Base-by-base conservation (phyloP, 2,113 vertebrate genomes). In the Australoheros scitulus region DNA sequence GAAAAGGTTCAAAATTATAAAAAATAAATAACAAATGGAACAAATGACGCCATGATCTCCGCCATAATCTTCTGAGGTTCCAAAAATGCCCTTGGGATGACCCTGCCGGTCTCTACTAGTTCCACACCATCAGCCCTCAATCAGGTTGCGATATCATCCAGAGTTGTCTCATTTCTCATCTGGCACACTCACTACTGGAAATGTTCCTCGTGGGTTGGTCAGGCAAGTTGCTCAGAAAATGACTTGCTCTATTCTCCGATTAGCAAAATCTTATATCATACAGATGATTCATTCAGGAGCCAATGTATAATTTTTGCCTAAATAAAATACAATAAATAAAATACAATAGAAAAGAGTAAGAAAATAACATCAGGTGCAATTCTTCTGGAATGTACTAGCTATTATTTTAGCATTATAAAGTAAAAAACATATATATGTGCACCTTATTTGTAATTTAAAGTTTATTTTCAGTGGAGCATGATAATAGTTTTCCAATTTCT, bases 401-500 rank as follows among this genome's bases (percentile, higher is more conserved):
- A 24, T 29, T 47, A 5, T 78, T 22, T 22, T 24, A 70, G 10
- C 26, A 79, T 18, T 20, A 61, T 26, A 29, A 11, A 55, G 6
- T 61, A 52, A 59, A 59, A 80, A 56, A 32, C 65, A 38, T 11
- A 47, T 11, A 14, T 65, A 60, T 26, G 22, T 61, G 11, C 5
- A 20, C 3, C 6, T 26, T n/a, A 41, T 72, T 61, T 43, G 15
- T 36, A 68, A 70, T 43, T 70, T 43, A 76, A 61, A 32, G 14
- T 77, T 32, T 18, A n/a, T 34, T 52, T 87, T 41, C 10, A 41
- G 26, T 56, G 76, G 2, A 64, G 20, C 41, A n/a, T 24, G 8
- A 11, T 82, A 43, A 82, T 68, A 52, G 7, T 76, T 80, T 80
- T 72, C 14, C 60, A 50, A 13, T 76, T 59, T 8, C 32, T 34